phyloP scores from a whole-genome alignment of 2,797 vertebrate genomes.

The Microctenopoma steveboyesi region DNA sequence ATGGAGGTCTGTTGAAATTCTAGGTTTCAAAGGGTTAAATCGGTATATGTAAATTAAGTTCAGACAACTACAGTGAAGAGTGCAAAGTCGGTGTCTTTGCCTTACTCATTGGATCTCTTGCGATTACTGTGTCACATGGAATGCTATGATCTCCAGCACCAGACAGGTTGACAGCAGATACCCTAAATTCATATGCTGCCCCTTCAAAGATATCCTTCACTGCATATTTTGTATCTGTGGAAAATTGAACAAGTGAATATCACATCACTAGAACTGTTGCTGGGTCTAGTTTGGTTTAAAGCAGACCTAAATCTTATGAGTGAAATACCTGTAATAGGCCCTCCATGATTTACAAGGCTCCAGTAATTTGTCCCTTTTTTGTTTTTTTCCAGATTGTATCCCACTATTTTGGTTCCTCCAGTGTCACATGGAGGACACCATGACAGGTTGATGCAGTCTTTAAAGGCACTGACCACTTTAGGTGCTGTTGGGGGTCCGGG shows the following conservation, averaged over 20 bases:
- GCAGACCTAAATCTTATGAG: neutral
- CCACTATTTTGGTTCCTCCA: conserved; percentile 83
- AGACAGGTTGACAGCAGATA: conserved; percentile 87
- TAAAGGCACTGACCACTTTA: conserved; percentile 84
- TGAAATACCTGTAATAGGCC: conserved; percentile 68
- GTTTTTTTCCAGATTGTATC: conserved; percentile 90
- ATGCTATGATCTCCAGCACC: conserved; percentile 87
- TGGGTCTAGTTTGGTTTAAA: neutral
- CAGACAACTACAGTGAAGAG: neutral
- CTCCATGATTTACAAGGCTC: conserved; percentile 83
- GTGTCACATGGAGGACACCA: conserved; percentile 86
- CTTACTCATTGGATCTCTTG: conserved; percentile 88
- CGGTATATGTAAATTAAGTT: neutral
- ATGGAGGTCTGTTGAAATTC: too few species aligned
- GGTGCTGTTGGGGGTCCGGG: conserved; percentile 86
- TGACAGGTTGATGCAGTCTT: conserved; percentile 82
- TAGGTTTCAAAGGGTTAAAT: neutral
- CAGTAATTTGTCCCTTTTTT: conserved; percentile 89
- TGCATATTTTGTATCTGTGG: conserved; percentile 80
- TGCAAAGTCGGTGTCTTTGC: neutral
- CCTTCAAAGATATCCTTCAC: conserved; percentile 86
- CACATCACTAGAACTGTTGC: neutral
- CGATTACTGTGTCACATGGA: conserved; percentile 83
- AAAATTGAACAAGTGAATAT: neutral
- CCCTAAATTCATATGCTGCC: conserved; percentile 89